Base-by-base conservation (phyloP, 2,888 invertebrate species). In the Chrysotoxum bicinctum region DNA sequence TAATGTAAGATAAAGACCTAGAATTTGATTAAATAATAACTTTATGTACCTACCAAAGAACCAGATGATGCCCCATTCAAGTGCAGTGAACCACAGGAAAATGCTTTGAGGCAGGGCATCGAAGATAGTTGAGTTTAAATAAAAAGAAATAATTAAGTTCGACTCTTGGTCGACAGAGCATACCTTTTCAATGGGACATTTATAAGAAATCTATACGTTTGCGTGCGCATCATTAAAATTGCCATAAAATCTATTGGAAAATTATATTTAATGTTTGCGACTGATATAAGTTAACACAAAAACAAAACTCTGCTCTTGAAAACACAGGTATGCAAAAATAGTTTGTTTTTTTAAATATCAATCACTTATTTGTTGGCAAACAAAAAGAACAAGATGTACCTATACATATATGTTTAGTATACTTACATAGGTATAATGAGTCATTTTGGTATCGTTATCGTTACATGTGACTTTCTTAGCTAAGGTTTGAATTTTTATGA, bases 11-110 rank as follows among this genome's bases (percentile, higher is more conserved):
- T 21, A 6, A 48, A 21, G 10, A 19, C 3, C 14, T 14, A 19
- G 23, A 48, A 48, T 21, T 56, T 32, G 35, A 30, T 32, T 16
- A 32, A 10, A 32, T 16, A 52, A n/a, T 26, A 52, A 50, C 7
- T 14, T 14, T 0, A 10, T 62, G n/a, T 21, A 1, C 8, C 23
- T 21, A 1, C 6, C n/a, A 5, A 12, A 9, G 40, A 64, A 64
- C 16, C 2, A n/a, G 19, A 64, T 26, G 8, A 43, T 64, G 14
- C 16, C 35, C 19, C 32, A 45, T 56, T 60, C 12, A 43, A 74
- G 74, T 74, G 68, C 74, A 80, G 16, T 74, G 74, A 80, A 80
- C 74, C 43, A 45, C 50, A 60, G 56, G 50, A 35, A 68, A 68
- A 43, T 64, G 43, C 35, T 23, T 62, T 62, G 35, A 23, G 62